Percentiles rank a stretch among this genome's conserved stretches.
These are phyloP conservation scores for Mesochorus sp. DNA, from an alignment of 2,888 invertebrate species.

Conservation along the genomic window DNA sequence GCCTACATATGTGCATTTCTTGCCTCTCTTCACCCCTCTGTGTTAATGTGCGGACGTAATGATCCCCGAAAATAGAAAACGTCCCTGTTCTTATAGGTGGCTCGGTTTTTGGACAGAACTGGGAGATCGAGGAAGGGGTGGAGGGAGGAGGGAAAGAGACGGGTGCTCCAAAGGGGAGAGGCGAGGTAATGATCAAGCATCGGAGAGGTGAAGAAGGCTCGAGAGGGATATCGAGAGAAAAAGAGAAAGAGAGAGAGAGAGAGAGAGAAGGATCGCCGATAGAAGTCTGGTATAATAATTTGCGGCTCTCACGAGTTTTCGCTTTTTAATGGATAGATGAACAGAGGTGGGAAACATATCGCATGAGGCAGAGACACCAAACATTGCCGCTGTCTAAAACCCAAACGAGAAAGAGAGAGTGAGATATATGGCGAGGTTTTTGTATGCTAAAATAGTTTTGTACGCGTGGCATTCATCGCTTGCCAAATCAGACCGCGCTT, in stretches of 20 bases:
- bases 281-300: slow-evolving; percentile 49
- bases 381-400: not conserved
- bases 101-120: slow-evolving; percentile 60
- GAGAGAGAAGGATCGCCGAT: slow-evolving; percentile 49
- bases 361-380: slow-evolving; percentile 7
- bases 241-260: slow-evolving; percentile 10
- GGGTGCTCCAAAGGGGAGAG: slow-evolving; percentile 30
- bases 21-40: slow-evolving; percentile 27
- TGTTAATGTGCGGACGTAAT: slow-evolving; percentile 71
- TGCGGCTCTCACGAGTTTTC: slow-evolving; percentile 32
- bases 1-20: not conserved
- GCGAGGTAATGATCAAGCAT: slow-evolving; percentile 6
- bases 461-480: slow-evolving; percentile 73
- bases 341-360: slow-evolving; percentile 7
- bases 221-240: slow-evolving; percentile 4
- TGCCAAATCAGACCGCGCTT: slow-evolving; percentile 74
- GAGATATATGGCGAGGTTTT: slow-evolving; percentile 73
- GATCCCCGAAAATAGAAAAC: slow-evolving; percentile 80
- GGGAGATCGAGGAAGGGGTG: slow-evolving; percentile 50
- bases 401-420: slow-evolving; percentile 64
- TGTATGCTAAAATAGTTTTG: slow-evolving; percentile 75
- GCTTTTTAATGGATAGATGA: slow-evolving; percentile 21
- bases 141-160: slow-evolving; percentile 41
- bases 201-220: slow-evolving; percentile 2
- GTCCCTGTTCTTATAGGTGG: slow-evolving; percentile 74